phyloP scores from a whole-genome alignment of 37 sponge, comb jelly and placozoan species.

The Amphimedon queenslandica region DNA sequence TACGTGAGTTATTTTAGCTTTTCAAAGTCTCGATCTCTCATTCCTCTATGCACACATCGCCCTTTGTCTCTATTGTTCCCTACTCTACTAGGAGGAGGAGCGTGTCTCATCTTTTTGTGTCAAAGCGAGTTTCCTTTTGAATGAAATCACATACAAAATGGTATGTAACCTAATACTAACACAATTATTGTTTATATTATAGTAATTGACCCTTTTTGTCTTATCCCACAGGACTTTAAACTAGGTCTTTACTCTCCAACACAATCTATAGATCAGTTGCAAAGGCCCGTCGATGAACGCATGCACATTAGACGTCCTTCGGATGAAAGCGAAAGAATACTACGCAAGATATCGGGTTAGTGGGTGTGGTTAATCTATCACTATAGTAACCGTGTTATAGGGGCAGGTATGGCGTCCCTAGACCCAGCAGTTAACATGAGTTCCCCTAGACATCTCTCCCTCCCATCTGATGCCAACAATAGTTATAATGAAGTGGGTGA shows the following conservation, averaged over 20 bases:
- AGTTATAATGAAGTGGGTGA: neutral
- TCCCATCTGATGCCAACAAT: conserved; percentile 2
- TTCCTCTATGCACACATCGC: too few relatives aligned
- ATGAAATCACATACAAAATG: too few relatives aligned
- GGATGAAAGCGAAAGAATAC: conserved; percentile 48
- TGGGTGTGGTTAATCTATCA: neutral
- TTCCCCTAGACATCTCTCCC: neutral
- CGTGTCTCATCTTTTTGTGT: too few relatives aligned
- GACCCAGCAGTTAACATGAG: neutral
- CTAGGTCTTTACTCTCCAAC: conserved; percentile 11
- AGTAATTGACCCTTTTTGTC: too few relatives aligned
- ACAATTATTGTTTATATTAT: too few relatives aligned
- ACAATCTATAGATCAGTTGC: conserved; percentile 13
- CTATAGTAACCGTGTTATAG: neutral
- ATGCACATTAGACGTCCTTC: conserved; percentile 60
- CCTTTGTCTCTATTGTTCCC: too few relatives aligned
- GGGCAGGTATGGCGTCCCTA: neutral
- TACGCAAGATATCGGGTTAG: conserved; percentile 47
- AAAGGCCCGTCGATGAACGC: conserved; percentile 28
- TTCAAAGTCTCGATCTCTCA: too few relatives aligned
- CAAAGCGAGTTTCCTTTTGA: too few relatives aligned
- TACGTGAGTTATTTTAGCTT: too few relatives aligned
- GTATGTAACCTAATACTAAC: too few relatives aligned
- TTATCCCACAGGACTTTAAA: too few relatives aligned
- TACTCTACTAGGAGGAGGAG: too few relatives aligned